A percentile compares a stretch with the other conserved stretches of the same genome.
phyloP scores from a whole-genome alignment of 2,113 vertebrate species.

The Ceyx margarethae region DNA sequence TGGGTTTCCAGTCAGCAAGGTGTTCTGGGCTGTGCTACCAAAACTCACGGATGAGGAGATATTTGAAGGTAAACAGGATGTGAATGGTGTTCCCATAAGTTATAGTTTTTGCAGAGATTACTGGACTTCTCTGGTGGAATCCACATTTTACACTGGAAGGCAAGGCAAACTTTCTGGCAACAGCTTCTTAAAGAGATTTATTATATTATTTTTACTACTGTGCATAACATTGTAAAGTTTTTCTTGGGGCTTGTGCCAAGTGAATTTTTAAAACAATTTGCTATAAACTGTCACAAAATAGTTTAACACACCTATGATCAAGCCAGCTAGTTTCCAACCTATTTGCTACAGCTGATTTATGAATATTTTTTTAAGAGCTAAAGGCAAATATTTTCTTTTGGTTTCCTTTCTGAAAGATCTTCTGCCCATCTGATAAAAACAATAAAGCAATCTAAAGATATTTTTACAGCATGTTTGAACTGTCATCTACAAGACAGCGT shows the following conservation, averaged over 20 bases:
- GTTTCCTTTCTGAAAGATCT: not conserved
- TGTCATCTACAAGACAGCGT: not conserved
- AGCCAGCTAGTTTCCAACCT: not conserved
- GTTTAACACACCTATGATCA: not conserved
- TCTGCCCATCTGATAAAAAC: slow-evolving; percentile 32
- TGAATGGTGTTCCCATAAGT: not conserved
- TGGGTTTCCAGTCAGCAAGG: slow-evolving; percentile 41
- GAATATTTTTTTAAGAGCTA: slow-evolving; percentile 7
- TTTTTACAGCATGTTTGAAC: not conserved
- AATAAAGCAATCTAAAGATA: not conserved
- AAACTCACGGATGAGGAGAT: slow-evolving; percentile 1
- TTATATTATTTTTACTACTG: not conserved
- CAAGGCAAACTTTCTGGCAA: not conserved
- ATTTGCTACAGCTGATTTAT: slow-evolving; percentile 20
- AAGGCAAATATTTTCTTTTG: slow-evolving; percentile 12
- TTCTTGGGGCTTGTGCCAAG: not conserved
- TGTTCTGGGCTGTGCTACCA: slow-evolving; percentile 40
- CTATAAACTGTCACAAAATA: not conserved
- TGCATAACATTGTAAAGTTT: not conserved
- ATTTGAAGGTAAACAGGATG: not conserved
- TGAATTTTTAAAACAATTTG: not conserved
- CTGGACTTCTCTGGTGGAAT: not conserved
- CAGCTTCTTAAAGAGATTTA: not conserved
- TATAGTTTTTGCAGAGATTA: not conserved
- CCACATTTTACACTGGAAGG: not conserved